Conservation (phyloP, 1,140 invertebrate genomes). For the Penaeus indicus region DNA sequence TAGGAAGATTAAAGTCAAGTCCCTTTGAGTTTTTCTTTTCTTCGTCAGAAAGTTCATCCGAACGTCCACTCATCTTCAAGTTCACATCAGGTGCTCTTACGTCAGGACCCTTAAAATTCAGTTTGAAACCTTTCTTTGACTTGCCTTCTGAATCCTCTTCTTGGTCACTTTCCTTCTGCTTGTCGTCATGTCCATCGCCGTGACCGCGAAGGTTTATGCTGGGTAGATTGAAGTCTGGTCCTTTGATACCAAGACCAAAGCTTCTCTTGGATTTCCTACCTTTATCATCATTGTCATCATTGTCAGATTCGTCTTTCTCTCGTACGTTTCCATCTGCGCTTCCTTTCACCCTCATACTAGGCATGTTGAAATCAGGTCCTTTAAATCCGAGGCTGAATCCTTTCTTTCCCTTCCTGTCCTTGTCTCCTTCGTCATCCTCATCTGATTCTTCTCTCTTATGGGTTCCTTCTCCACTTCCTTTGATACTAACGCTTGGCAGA, state of each 20-base stretch:
- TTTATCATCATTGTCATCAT: background rate
- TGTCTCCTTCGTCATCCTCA: slow-evolving; percentile 6
- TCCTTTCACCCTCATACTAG: slow-evolving; percentile 16
- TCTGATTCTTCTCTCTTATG: background rate
- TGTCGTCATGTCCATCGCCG: background rate
- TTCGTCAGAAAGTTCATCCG: no score
- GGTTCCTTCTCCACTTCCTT: background rate
- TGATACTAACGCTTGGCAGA: background rate
- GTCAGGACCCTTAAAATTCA: background rate
- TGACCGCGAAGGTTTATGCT: slow-evolving; percentile 11
- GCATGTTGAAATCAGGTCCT: slow-evolving; percentile 42
- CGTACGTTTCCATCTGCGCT: background rate
- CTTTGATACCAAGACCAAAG: slow-evolving; percentile 28
- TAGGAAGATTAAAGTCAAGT: slow-evolving; percentile 8
- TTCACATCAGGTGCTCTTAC: background rate
- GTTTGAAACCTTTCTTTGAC: slow-evolving; percentile 36
- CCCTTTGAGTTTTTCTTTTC: background rate
- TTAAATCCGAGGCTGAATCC: slow-evolving; percentile 43
- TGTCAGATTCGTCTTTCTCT: slow-evolving; percentile 12
- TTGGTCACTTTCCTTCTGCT: background rate
- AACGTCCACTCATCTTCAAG: background rate
- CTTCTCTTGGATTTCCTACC: slow-evolving; percentile 10
- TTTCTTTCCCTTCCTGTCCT: slow-evolving; percentile 36
- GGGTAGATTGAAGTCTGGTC: slow-evolving; percentile 32
- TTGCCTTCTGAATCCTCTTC: slow-evolving; percentile 14